Base-by-base conservation (phyloP, 2,797 vertebrate species). In the Oreochromis grahami region DNA sequence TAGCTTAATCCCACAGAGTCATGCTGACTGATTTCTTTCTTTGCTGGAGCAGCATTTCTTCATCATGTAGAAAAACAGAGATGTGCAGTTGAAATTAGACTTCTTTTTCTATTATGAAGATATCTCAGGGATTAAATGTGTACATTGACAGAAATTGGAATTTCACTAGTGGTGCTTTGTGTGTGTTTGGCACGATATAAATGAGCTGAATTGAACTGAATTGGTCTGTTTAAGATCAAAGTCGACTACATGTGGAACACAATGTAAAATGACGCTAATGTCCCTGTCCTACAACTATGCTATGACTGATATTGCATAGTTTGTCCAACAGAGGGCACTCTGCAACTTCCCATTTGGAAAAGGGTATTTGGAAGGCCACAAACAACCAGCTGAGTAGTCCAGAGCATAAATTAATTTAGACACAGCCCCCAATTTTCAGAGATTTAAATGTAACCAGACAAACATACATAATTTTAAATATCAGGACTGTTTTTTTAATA, bases 231-330 rank as follows among this genome's bases (percentile, higher is more conserved):
- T 34, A 60, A 34, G 29, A 19, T 60, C 56, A 34, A 60, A 60
- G 29, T 34, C 7, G 8, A 3, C 34, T 9, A 36, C 3, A 36
- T 36, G 34, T 60, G 2, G 9, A 60, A 3, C 9, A 19, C 29
- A 34, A 34, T 60, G 56, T 0, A 60, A 34, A 58, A 60, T 11
- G 9, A 60, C 9, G 0, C 56, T 19, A 19, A 60, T 60, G 17
- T 60, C 29, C 56, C 29, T 60, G 34, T 13, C 34, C 60, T 1
- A 21, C 34, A 65, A 65, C 60, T 15, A 70, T 70, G 21, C 41
- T 45, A 26, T 70, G 21, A 70, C 8, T 6, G 5, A 70, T 70
- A 8, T 17, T 70, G 13, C 8, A 70, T 26, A 45, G 14, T 45
- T 70, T 70, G 38, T 70, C 21, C 65, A 70, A 38, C 38, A 43